Evolutionary conservation across 2,113 vertebrate genomes (phyloP), one percentile per base, ranked within the genome.

Genomic region (Tenrec ecaudatus): DNA sequence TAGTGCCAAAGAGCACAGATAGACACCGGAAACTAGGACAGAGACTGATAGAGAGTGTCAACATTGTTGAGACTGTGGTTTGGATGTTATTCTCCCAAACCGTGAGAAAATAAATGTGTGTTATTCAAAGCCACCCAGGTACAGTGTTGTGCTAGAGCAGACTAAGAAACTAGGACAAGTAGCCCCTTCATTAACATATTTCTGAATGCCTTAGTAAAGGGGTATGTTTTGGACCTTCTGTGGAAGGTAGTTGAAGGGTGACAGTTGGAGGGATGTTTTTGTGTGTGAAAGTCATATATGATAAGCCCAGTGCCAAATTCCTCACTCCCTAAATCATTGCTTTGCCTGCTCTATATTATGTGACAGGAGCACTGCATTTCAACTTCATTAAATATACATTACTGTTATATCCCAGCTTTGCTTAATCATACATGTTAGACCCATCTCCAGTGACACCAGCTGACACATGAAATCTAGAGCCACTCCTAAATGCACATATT

Each of bases 251-350:
- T 60, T 76, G 29, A 71, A 20, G n/a, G 69, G 17, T 31, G 1
- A 17, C 3, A 19, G 12, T 62, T 15, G 4, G 47, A 2, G 10
- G 23, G 4, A 3, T 10, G 36, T 9, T 4, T n/a, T 3, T 40
- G 40, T 40, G 40, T 31, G 17, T 40, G 16, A 1, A 71, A 75
- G 8, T 84, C 71, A 89, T 20, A 71, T 20, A 27, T 3, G 36
- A 16, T 58, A 62, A 79, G 62, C 79, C 7, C 29, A 83, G 3
- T 62, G 58, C 69, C 47, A 40, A 78, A 57, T n/a, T 80, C 23
- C 57, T 64, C 1, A 90, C 31, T 86, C 11, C 22, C n/a, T 53
- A n/a, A 68, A 10, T 81, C 86, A 36, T 82, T 14, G 1, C 22
- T 40, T 43, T 81, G 6, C 12, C 20, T 78, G 29, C 36, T 80